Evolutionary conservation across 2,797 vertebrate species (phyloP).

Genomic region (Halcyon leucocephala): DNA sequence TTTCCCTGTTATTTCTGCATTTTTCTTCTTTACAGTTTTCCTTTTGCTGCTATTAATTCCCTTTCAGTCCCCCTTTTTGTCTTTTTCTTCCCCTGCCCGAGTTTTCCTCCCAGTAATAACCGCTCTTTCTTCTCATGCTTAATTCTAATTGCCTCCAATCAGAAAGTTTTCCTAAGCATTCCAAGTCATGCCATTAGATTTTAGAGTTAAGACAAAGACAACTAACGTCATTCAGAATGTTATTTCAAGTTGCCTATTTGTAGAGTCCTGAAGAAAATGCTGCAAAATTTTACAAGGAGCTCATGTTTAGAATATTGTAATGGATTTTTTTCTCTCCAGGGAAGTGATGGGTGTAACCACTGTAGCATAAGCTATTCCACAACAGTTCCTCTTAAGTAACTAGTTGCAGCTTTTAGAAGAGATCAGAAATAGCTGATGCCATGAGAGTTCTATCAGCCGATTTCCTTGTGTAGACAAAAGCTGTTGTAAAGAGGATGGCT

Average conservation of each 20-base stretch:
- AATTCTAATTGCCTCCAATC: not conserved
- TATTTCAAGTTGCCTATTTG: not conserved
- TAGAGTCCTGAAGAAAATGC: not conserved
- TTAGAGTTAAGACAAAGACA: not conserved
- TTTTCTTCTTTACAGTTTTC: not conserved
- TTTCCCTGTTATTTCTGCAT: not conserved
- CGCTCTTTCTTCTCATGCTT: not conserved
- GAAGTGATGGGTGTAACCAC: slow-evolving; percentile 44
- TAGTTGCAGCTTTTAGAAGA: slow-evolving; percentile 7
- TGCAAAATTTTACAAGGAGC: not conserved
- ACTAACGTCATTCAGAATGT: not conserved
- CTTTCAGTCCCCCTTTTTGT: not conserved
- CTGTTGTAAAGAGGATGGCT: not conserved
- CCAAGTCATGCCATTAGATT: not conserved
- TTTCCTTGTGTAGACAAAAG: not conserved
- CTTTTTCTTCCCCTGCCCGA: not conserved
- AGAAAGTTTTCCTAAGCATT: not conserved
- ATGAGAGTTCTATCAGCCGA: not conserved
- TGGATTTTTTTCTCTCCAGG: not conserved
- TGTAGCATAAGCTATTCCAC: slow-evolving; percentile 38
- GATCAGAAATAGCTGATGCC: not conserved
- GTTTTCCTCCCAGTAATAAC: not conserved
- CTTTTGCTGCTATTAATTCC: not conserved
- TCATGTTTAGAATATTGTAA: slow-evolving; percentile 45
- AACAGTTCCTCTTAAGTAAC: not conserved